Percentiles rank a stretch among this genome's conserved stretches.
These are phyloP conservation scores for Agonopterix arenella DNA, from an alignment of 2,888 invertebrate genomes.

Conservation along the genomic window DNA sequence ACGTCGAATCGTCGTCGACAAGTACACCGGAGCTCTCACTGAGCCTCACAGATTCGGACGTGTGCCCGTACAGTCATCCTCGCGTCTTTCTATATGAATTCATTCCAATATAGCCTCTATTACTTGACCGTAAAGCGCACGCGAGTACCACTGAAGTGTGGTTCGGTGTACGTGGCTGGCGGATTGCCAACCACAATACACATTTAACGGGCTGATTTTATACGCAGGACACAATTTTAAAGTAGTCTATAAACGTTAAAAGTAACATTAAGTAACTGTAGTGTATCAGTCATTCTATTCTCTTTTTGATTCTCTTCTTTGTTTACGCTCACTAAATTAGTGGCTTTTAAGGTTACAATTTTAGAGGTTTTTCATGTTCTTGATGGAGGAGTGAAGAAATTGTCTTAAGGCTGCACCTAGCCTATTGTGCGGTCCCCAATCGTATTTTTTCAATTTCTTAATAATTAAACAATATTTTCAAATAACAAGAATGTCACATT, in stretches of 20 bases:
- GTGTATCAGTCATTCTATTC: background rate
- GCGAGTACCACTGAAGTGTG: background rate
- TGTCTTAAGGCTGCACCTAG: too few relatives aligned
- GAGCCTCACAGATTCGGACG: constrained; percentile 54
- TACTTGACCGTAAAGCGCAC: too few relatives aligned
- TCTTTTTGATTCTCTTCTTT: background rate
- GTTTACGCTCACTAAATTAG: too few relatives aligned
- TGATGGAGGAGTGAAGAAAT: too few relatives aligned
- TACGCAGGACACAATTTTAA: constrained; percentile 65
- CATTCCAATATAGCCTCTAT: too few relatives aligned
- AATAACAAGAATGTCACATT: too few relatives aligned
- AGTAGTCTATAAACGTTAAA: constrained; percentile 60
- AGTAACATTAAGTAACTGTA: constrained; percentile 48
- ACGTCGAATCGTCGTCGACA: constrained; percentile 42
- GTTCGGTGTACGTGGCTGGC: constrained; percentile 46
- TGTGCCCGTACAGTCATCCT: constrained; percentile 19
- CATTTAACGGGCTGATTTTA: constrained; percentile 58
- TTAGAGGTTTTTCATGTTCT: too few relatives aligned
- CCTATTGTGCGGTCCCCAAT: too few relatives aligned
- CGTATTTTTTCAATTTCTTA: too few relatives aligned
- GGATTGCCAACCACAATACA: constrained; percentile 58
- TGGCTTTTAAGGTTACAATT: too few relatives aligned
- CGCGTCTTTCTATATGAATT: too few relatives aligned
- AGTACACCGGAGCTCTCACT: constrained; percentile 31
- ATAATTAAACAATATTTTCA: too few relatives aligned